A percentile compares a stretch with the other conserved stretches of the same genome.
phyloP scores from a whole-genome alignment of 2,113 vertebrate genomes.

The Poecile atricapillus region DNA sequence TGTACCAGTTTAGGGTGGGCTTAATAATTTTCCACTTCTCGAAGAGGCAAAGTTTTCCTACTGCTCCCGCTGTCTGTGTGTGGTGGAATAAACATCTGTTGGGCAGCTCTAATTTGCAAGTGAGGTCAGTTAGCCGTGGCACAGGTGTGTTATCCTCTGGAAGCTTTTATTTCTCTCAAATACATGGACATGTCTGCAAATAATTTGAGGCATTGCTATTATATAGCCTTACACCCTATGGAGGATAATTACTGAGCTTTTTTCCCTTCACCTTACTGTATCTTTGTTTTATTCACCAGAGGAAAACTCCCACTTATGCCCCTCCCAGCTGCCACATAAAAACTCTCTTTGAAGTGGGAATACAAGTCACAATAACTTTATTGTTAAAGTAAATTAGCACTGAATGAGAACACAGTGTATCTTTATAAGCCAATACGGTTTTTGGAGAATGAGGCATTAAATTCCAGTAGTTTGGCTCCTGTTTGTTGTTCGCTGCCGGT shows the following conservation, averaged over 20 bases:
- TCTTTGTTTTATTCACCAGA: slow-evolving; percentile 50
- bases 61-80: slow-evolving; percentile 59
- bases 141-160: slow-evolving; percentile 73
- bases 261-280: slow-evolving; percentile 41
- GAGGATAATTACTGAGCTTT: slow-evolving; percentile 62
- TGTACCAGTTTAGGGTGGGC: background rate
- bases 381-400: slow-evolving; percentile 53
- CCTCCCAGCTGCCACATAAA: slow-evolving; percentile 43
- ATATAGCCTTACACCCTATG: slow-evolving; percentile 49
- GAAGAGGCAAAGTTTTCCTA: slow-evolving; percentile 24
- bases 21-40: slow-evolving; percentile 4
- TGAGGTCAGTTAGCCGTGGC: slow-evolving; percentile 69
- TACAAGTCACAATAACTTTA: slow-evolving; percentile 58
- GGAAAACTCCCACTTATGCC: slow-evolving; percentile 27
- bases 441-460: slow-evolving; percentile 52
- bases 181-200: slow-evolving; percentile 69
- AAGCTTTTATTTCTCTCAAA: slow-evolving; percentile 68
- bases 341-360: slow-evolving; percentile 52
- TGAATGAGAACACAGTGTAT: slow-evolving; percentile 51
- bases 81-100: slow-evolving; percentile 71
- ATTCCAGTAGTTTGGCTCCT: slow-evolving; percentile 59
- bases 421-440: slow-evolving; percentile 26
- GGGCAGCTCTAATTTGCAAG: slow-evolving; percentile 65
- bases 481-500: background rate
- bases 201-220: slow-evolving; percentile 69